Base-by-base conservation (phyloP, 2,797 vertebrate genomes). In the Peromyscus attwateri region DNA sequence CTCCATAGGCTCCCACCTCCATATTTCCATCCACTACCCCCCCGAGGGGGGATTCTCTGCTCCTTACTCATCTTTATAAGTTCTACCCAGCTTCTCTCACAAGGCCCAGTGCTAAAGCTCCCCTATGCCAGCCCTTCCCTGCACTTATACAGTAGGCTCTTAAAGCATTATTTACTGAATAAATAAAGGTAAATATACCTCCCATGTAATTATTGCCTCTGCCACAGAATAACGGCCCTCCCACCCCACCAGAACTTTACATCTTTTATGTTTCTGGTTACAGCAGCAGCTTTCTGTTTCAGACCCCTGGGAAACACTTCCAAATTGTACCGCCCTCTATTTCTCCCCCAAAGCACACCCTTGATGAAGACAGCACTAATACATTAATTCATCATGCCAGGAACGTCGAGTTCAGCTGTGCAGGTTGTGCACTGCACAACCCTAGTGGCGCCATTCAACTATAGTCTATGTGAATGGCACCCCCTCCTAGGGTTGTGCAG, bases 401-500 rank as follows among this genome's bases (percentile, higher is more conserved):
- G 95, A 91, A 94, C n/a, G 14, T 91, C 55, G 85, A 92, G 95
- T 95, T 97, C 1, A 97, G 97, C 19, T 96, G 97, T 94, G 31
- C 55, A 95, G 96, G 97, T 83, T 97, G 95, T 97, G 52, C 96
- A 92, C 97, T 94, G 95, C 97, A 97, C 97, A 98, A 98, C 97
- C 97, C 97, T 98, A 98, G 97, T 98, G 97, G 97, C 97, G 94
- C 97, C 97, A 97, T 98, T 98, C 97, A 98, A 96, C 95, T 97
- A 95, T 31, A 97, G 94, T 98, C 95, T 91, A 97, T 98, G 97
- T 98, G 95, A 98, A 97, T 97, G 97, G 97, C 97, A 96, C 95
- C 94, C 82, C 75, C 94, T 97, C 97, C 97, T 97, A 98, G 97
- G 97, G 97, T 97, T 98, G 97, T 98, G 97, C 77, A 97, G 97